Conservation (phyloP, 2,113 vertebrate species). For the Noturus placidus region DNA sequence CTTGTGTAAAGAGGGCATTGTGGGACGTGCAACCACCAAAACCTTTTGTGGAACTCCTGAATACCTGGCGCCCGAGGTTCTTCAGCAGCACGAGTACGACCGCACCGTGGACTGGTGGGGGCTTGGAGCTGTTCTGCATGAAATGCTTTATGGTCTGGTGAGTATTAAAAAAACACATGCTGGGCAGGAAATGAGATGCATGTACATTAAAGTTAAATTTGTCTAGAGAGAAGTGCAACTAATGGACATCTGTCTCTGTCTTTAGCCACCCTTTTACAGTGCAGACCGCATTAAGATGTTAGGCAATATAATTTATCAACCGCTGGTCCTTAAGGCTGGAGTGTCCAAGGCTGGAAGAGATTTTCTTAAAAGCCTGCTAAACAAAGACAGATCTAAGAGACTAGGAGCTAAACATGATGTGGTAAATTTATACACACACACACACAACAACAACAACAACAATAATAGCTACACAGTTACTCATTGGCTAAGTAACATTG, state of each 20-base stretch:
- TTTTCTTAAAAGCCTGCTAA: slow-evolving; percentile 68
- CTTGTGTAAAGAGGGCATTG: slow-evolving; percentile 76
- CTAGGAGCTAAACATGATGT: slow-evolving; percentile 67
- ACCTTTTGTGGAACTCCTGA: slow-evolving; percentile 79
- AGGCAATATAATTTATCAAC: slow-evolving; percentile 72
- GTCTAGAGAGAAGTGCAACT: not conserved
- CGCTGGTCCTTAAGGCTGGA: slow-evolving; percentile 61
- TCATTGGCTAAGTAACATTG: not conserved
- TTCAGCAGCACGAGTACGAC: slow-evolving; percentile 69
- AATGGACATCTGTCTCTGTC: not conserved
- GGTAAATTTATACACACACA: slow-evolving; percentile 60
- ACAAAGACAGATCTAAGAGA: slow-evolving; percentile 67
- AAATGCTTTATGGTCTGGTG: slow-evolving; percentile 77
- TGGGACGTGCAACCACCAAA: slow-evolving; percentile 62
- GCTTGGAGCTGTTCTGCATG: slow-evolving; percentile 74
- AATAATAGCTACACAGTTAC: not conserved
- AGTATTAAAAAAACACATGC: slow-evolving; percentile 12
- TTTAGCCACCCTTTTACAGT: slow-evolving; percentile 77
- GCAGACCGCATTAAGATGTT: slow-evolving; percentile 70
- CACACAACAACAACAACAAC: not conserved
- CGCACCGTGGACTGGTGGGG: slow-evolving; percentile 79
- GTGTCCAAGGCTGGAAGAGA: slow-evolving; percentile 63
- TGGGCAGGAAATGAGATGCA: not conserved
- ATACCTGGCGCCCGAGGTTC: slow-evolving; percentile 77
- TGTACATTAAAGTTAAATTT: not conserved